Percentiles rank a stretch among this genome's conserved stretches.
Conservation (phyloP, 2,888 invertebrate species). For the Campoletis raptor region DNA sequence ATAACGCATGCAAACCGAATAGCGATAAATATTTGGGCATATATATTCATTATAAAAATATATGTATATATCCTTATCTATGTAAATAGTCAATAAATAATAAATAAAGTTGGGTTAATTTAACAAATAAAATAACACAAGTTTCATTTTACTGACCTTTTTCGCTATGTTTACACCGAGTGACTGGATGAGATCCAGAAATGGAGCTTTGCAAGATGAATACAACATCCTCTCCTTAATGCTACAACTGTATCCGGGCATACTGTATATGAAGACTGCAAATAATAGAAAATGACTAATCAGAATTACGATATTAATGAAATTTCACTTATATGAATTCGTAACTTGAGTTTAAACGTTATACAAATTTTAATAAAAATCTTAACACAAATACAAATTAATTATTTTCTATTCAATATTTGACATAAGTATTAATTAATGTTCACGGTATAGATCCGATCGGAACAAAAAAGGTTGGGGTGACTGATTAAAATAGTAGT, state of each 20-base stretch:
- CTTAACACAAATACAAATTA: background rate
- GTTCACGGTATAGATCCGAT: background rate
- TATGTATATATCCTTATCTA: background rate
- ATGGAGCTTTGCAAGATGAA: constrained; percentile 98
- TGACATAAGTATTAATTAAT: background rate
- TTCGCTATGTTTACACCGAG: constrained; percentile 93
- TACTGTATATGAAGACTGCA: constrained; percentile 98
- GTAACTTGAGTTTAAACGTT: background rate
- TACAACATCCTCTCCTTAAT: constrained; percentile 99
- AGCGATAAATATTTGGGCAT: background rate
- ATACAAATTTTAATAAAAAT: background rate
- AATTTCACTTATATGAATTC: too few relatives aligned
- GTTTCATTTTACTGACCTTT: constrained; percentile 88
- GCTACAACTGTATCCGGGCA: constrained; percentile 98
- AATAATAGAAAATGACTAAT: constrained; percentile 71
- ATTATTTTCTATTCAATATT: background rate
- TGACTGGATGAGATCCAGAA: constrained; percentile 93
- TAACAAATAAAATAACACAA: constrained; percentile 14
- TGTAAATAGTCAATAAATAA: background rate
- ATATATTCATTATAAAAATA: background rate
- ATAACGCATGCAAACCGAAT: constrained; percentile 58
- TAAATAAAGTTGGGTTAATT: constrained; percentile 27
- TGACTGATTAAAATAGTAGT: too few relatives aligned
- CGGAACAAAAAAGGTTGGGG: too few relatives aligned
- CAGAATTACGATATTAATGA: background rate